phyloP scores from a whole-genome alignment of 2,797 vertebrate species.

The Harpagifer antarcticus region DNA sequence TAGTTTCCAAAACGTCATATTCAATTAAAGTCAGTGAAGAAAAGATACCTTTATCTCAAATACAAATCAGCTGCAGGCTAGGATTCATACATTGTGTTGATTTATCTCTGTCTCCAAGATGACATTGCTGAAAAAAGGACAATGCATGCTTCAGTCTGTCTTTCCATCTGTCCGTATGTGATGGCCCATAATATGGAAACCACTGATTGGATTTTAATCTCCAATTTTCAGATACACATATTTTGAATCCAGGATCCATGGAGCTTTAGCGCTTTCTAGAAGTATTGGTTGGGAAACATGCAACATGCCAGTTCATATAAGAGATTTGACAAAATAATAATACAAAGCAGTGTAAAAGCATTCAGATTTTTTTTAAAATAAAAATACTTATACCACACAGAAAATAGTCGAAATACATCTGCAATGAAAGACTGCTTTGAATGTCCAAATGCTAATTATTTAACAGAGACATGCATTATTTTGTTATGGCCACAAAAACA shows the following conservation, averaged over 20 bases:
- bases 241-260: constrained; percentile 1
- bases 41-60: constrained; percentile 33
- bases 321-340: neutral
- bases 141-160: neutral
- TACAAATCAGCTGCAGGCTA: neutral
- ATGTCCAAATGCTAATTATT: too few relatives aligned
- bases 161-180: constrained; percentile 7
- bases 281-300: neutral
- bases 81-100: neutral
- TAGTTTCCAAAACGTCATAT: neutral
- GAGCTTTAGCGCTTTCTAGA: neutral
- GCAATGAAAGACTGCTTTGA: too few relatives aligned
- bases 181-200: neutral
- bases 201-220: constrained; percentile 36
- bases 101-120: constrained; percentile 21
- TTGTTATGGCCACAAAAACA: too few relatives aligned
- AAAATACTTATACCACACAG: too few relatives aligned
- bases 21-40: neutral
- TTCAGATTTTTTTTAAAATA: too few relatives aligned
- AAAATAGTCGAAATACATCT: too few relatives aligned
- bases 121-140: constrained; percentile 5
- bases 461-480: too few relatives aligned
- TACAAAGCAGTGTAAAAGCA: too few relatives aligned
- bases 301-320: neutral
- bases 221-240: constrained; percentile 5